Percentiles rank a stretch among this genome's conserved stretches.
phyloP scores from a whole-genome alignment of 2,888 invertebrate species.

The Acleris emargana region DNA sequence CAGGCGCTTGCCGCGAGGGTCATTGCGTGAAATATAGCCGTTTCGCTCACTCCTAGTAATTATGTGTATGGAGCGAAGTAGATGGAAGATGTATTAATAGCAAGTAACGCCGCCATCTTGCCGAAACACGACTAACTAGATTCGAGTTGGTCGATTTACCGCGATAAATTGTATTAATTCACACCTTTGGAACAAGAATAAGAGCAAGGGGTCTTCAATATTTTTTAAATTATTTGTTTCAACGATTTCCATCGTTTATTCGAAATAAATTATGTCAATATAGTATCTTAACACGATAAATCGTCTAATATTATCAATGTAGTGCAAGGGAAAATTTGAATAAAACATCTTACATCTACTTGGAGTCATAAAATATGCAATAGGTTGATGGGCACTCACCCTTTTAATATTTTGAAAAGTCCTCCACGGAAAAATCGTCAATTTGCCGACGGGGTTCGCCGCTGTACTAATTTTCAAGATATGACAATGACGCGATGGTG shows the following conservation, averaged over 20 bases:
- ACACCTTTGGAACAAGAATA: neutral
- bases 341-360: conserved; percentile 1
- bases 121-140: conserved; percentile 69
- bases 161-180: conserved; percentile 25
- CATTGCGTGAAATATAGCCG: conserved; percentile 63
- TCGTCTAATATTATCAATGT: conserved; percentile 19
- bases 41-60: conserved; percentile 57
- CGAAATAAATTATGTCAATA: neutral
- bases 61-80: conserved; percentile 48
- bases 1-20: conserved; percentile 51
- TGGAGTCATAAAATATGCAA: conserved; percentile 36
- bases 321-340: conserved; percentile 9
- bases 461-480: conserved; percentile 82
- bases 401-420: conserved; percentile 58
- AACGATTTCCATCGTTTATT: neutral
- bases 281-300: conserved; percentile 23
- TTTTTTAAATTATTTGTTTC: conserved; percentile 7
- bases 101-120: conserved; percentile 80
- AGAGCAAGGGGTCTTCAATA: neutral
- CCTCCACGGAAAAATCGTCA: conserved; percentile 75
- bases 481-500: conserved; percentile 81
- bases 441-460: conserved; percentile 81
- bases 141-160: conserved; percentile 43
- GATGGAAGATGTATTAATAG: conserved; percentile 73
- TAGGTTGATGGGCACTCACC: conserved; percentile 60